phyloP scores from a whole-genome alignment of 1,140 invertebrate genomes.

The Subanguina moxae region DNA sequence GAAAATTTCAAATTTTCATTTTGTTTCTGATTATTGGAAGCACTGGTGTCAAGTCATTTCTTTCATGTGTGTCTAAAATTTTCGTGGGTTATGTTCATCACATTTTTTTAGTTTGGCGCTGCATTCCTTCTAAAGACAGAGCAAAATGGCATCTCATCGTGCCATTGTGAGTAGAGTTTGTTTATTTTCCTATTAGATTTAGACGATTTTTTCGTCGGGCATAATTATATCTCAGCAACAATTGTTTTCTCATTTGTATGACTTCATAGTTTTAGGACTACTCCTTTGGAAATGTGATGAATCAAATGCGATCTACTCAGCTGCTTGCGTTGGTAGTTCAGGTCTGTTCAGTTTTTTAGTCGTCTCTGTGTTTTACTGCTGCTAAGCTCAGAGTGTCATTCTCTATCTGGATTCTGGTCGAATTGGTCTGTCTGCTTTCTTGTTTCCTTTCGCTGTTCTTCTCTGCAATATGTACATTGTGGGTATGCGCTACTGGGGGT shows the following conservation, averaged over 20 bases:
- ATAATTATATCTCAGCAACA: too few species aligned
- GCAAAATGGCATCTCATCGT: constrained; percentile 4
- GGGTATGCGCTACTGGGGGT: constrained; percentile 17
- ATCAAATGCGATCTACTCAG: constrained; percentile 14
- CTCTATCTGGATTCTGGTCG: constrained; percentile 24
- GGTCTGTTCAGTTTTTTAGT: not conserved
- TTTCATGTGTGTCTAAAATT: too few species aligned
- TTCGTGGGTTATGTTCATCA: too few species aligned
- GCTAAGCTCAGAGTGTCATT: not conserved
- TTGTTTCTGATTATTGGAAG: too few species aligned
- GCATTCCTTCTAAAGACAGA: not conserved
- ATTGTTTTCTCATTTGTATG: too few species aligned
- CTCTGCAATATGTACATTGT: constrained; percentile 10
- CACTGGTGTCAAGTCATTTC: too few species aligned
- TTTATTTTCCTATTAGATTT: too few species aligned
- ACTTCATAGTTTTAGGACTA: constrained; percentile 9
- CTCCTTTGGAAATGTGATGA: constrained; percentile 18
- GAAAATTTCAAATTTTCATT: too few species aligned
- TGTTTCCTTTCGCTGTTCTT: constrained; percentile 12
- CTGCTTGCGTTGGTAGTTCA: constrained; percentile 11
- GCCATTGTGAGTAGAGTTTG: not conserved
- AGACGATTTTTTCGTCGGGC: too few species aligned
- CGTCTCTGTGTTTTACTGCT: not conserved
- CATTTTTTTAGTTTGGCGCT: not conserved
- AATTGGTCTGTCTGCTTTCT: constrained; percentile 15